Evolutionary conservation across 2,113 vertebrate genomes (phyloP).

Genomic region (Tympanuchus pallidicinctus): DNA sequence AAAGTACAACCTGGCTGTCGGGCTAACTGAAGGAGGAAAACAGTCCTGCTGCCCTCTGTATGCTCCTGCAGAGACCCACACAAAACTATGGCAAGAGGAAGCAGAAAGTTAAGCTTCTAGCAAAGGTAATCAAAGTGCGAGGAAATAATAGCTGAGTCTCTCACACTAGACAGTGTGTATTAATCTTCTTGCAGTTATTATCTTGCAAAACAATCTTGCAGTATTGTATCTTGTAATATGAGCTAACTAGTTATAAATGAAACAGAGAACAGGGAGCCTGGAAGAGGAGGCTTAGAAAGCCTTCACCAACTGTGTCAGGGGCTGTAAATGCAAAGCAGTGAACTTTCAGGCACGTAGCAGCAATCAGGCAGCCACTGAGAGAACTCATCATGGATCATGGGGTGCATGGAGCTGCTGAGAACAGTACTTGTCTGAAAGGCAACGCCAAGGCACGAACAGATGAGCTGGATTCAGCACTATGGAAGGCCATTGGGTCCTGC

Average conservation of each 20-base stretch:
- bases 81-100: background rate
- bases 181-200: background rate
- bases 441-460: background rate
- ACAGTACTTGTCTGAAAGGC: background rate
- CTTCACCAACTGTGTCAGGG: background rate
- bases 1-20: background rate
- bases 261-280: background rate
- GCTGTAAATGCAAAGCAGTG: background rate
- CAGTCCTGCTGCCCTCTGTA: background rate
- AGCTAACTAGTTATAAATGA: background rate
- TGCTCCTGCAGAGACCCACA: background rate
- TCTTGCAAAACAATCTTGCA: background rate
- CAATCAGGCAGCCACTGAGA: background rate
- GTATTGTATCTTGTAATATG: background rate
- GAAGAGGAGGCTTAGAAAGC: background rate
- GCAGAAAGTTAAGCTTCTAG: background rate
- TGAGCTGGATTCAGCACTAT: background rate
- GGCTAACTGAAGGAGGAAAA: constrained; percentile 43
- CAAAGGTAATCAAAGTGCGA: background rate
- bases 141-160: background rate
- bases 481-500: background rate
- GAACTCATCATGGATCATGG: background rate
- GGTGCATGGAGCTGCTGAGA: background rate
- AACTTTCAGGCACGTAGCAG: background rate
- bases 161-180: background rate